phyloP scores from a whole-genome alignment of 2,888 invertebrate species.

The Limnephilus auricula region DNA sequence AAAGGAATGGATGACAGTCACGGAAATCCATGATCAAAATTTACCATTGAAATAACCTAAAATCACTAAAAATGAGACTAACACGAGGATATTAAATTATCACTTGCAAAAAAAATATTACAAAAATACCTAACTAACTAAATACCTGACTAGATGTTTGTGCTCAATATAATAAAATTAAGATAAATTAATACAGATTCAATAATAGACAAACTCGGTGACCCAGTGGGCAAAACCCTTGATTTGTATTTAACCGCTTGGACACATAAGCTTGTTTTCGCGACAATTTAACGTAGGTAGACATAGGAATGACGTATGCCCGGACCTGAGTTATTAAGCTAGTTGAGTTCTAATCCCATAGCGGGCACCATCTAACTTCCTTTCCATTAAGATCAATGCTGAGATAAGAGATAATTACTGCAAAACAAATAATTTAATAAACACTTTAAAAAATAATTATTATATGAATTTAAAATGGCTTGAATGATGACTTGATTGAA shows the following conservation, averaged over 20 bases:
- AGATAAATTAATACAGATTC: not conserved
- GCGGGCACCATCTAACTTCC: not conserved
- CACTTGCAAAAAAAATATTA: constrained; percentile 27
- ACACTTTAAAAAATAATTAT: too few relatives aligned
- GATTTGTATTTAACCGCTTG: too few relatives aligned
- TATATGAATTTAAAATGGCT: not conserved
- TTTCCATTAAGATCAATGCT: not conserved
- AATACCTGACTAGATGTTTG: constrained; percentile 48
- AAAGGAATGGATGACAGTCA: not conserved
- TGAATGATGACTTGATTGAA: not conserved
- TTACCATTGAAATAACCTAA: constrained; percentile 7
- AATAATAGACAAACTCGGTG: not conserved
- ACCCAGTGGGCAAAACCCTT: not conserved
- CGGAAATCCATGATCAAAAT: not conserved
- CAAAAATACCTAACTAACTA: constrained; percentile 25
- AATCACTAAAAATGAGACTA: constrained; percentile 32
- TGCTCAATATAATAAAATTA: constrained; percentile 8
- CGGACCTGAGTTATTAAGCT: too few relatives aligned
- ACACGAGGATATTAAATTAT: constrained; percentile 1
- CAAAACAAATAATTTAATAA: not conserved
- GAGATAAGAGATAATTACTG: not conserved
- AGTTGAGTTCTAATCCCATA: not conserved
- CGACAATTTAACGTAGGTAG: too few relatives aligned
- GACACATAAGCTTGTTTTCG: too few relatives aligned
- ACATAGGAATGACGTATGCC: too few relatives aligned